These are phyloP conservation scores for Eidolon dupreanum DNA, from an alignment of 2,797 vertebrate genomes.

Conservation along the genomic window DNA sequence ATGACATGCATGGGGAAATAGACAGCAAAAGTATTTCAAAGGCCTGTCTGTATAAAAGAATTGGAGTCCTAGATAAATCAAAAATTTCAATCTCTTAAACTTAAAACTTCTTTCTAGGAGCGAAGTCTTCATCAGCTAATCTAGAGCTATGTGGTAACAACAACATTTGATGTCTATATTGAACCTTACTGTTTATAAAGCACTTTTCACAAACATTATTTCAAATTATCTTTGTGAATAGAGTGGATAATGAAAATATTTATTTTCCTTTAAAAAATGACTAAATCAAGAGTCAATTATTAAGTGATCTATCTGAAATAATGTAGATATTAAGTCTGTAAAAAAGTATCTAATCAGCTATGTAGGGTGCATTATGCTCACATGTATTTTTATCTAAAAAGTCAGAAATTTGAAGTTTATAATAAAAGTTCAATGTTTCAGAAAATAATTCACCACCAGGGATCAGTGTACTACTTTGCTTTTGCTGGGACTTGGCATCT, in stretches of 20 bases:
- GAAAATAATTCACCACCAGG: neutral
- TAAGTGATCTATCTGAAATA: slow-evolving; percentile 1
- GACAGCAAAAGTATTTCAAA: neutral
- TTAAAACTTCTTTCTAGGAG: slow-evolving; percentile 11
- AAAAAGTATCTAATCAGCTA: neutral
- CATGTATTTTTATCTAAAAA: neutral
- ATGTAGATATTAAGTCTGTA: neutral
- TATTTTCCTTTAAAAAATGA: neutral
- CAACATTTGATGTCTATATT: neutral
- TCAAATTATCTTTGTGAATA: neutral
- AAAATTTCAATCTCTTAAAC: neutral
- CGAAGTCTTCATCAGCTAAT: neutral
- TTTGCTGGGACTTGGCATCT: neutral
- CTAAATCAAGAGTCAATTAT: neutral
- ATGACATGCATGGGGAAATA: neutral
- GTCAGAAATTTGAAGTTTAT: neutral
- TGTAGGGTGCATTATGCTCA: neutral
- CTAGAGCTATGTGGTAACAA: neutral
- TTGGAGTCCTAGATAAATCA: neutral
- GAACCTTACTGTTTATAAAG: neutral
- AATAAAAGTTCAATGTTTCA: slow-evolving; percentile 8
- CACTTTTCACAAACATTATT: neutral
- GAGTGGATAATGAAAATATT: neutral
- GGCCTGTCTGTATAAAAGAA: neutral
- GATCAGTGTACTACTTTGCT: neutral